Conservation (phyloP, 2,113 vertebrate genomes). For the Burhinus bistriatus region DNA sequence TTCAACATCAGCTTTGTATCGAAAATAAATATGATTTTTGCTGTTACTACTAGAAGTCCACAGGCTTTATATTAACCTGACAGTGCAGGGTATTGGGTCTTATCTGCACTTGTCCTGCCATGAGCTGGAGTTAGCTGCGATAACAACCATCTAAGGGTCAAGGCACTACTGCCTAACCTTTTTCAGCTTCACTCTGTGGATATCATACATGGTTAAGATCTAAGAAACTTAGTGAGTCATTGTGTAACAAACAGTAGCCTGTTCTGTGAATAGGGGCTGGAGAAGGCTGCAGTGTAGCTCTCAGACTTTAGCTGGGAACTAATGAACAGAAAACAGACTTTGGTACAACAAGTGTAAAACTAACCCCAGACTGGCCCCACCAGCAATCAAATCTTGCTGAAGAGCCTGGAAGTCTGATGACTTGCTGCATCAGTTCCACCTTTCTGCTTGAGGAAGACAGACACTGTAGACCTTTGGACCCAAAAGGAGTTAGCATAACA, state of each 20-base stretch:
- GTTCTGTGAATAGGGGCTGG: not conserved
- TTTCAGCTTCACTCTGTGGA: not conserved
- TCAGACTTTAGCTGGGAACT: not conserved
- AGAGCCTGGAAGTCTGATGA: not conserved
- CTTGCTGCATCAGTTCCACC: not conserved
- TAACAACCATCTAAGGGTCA: not conserved
- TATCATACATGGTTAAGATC: not conserved
- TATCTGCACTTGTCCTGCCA: not conserved
- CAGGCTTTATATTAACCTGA: not conserved
- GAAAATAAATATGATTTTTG: not conserved
- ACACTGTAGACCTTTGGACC: not conserved
- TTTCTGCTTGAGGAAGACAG: not conserved
- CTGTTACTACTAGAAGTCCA: not conserved
- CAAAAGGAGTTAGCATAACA: not conserved
- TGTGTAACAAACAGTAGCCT: not conserved
- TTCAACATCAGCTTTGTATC: not conserved
- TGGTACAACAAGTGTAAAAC: not conserved
- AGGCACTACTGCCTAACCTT: not conserved
- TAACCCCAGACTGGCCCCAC: not conserved
- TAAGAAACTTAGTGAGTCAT: not conserved
- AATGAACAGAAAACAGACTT: not conserved
- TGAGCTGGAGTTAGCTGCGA: not conserved
- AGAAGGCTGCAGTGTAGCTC: not conserved
- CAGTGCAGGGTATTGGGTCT: not conserved
- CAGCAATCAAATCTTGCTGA: not conserved